Percentiles rank a stretch among this genome's conserved stretches.
phyloP scores from a whole-genome alignment of 2,797 vertebrate species.

The Crotalus adamanteus region DNA sequence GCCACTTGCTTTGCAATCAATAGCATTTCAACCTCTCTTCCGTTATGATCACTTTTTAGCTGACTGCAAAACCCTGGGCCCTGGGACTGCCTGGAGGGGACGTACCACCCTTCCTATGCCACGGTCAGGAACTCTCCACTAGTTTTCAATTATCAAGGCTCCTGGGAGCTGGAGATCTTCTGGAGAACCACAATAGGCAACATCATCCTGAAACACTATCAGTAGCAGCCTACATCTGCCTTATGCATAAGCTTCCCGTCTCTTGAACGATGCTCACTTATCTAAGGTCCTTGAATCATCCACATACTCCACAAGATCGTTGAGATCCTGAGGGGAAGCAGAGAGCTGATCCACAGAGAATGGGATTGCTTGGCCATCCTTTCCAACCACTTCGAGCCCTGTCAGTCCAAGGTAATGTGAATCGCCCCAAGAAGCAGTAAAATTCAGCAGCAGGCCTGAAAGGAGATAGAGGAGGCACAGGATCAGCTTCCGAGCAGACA shows the following conservation, averaged over 20 bases:
- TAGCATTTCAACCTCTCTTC: background rate
- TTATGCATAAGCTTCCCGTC: background rate
- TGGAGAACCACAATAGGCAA: background rate
- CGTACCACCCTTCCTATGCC: background rate
- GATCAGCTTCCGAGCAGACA: background rate
- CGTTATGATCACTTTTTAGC: background rate
- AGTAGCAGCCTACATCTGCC: background rate
- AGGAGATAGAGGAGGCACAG: background rate
- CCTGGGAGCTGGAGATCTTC: background rate
- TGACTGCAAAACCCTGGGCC: background rate
- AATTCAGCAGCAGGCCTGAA: conserved; percentile 84
- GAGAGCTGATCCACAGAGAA: conserved; percentile 79
- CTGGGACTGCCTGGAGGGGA: background rate
- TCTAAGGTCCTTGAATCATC: conserved; percentile 86
- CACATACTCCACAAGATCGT: conserved; percentile 83
- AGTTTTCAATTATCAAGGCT: background rate
- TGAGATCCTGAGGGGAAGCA: conserved; percentile 86
- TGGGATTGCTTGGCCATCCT: conserved; percentile 81
- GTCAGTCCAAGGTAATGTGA: conserved; percentile 89
- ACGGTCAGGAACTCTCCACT: background rate
- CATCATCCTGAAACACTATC: background rate
- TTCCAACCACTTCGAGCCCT: conserved; percentile 89
- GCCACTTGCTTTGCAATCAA: background rate
- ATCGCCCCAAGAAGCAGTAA: conserved; percentile 90
- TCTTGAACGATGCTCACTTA: conserved; percentile 77